phyloP scores from a whole-genome alignment of 1,140 invertebrate species.

The Chelonus insularis region DNA sequence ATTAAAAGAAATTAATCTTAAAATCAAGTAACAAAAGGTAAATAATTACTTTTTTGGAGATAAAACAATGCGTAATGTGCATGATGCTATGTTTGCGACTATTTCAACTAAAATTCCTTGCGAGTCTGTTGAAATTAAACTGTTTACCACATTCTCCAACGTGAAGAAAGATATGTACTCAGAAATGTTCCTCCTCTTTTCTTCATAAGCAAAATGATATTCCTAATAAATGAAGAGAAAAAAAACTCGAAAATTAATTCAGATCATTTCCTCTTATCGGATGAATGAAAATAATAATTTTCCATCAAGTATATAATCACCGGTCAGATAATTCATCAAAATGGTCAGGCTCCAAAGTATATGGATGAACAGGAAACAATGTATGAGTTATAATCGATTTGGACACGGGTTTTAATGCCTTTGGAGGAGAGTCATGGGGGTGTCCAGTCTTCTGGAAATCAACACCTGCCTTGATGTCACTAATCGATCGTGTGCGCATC shows the following conservation, averaged over 20 bases:
- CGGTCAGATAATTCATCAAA: no score
- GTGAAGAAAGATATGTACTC: slow-evolving; percentile 46
- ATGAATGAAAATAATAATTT: no score
- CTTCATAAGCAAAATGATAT: no score
- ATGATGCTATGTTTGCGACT: slow-evolving; percentile 23
- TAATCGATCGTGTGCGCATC: slow-evolving; percentile 19
- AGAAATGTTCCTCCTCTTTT: slow-evolving; percentile 13
- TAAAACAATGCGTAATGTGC: slow-evolving; percentile 34
- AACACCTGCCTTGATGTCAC: slow-evolving; percentile 41
- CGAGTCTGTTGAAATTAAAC: slow-evolving; percentile 48
- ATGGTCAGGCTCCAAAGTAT: no score
- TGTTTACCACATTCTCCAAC: slow-evolving; percentile 37
- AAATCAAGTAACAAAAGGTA: no score
- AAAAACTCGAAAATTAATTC: neutral
- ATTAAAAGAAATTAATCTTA: no score
- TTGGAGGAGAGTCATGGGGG: slow-evolving; percentile 10
- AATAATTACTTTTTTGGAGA: no score
- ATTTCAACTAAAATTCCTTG: slow-evolving; percentile 56
- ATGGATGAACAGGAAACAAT: neutral
- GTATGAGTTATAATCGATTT: slow-evolving; percentile 13
- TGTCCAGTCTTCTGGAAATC: slow-evolving; percentile 44
- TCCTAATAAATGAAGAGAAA: neutral
- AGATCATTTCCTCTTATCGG: no score
- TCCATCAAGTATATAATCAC: no score
- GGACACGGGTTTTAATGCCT: slow-evolving; percentile 21